A percentile compares a stretch with the other conserved stretches of the same genome.
Conservation (phyloP, 2,888 invertebrate species). For the Drosophila borealis region DNA sequence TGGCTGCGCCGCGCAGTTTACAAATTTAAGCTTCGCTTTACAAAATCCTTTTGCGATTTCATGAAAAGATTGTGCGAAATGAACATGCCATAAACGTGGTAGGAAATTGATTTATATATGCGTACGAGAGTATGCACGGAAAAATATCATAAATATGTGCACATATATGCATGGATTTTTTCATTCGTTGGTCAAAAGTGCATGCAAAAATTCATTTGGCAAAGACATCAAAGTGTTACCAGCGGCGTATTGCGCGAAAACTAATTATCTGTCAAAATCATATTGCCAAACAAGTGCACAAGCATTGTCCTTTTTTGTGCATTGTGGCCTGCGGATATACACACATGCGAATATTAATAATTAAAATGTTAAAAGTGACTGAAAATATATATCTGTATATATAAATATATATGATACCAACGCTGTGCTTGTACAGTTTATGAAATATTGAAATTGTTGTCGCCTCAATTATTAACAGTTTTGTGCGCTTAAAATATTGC, state of each 20-base stretch:
- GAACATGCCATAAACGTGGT: conserved; percentile 3
- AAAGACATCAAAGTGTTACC: conserved; percentile 47
- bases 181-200: conserved; percentile 7
- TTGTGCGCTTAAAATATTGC: background rate
- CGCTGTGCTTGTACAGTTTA: background rate
- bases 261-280: conserved; percentile 76
- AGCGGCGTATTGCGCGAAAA: conserved; percentile 60
- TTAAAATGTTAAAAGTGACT: conserved; percentile 39
- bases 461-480: conserved; percentile 1
- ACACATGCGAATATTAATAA: conserved; percentile 51
- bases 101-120: background rate
- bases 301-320: conserved; percentile 14
- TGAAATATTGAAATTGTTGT: background rate
- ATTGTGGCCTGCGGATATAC: conserved; percentile 17
- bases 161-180: background rate
- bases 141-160: background rate
- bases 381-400: background rate
- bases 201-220: conserved; percentile 22
- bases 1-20: too few species aligned
- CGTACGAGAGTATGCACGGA: background rate
- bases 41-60: too few species aligned
- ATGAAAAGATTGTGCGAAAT: too few species aligned
- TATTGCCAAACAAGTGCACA: conserved; percentile 49
- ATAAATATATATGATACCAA: background rate
- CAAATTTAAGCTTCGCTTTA: too few species aligned